Conservation (phyloP, 2,797 vertebrate species). For the Falco concolor region DNA sequence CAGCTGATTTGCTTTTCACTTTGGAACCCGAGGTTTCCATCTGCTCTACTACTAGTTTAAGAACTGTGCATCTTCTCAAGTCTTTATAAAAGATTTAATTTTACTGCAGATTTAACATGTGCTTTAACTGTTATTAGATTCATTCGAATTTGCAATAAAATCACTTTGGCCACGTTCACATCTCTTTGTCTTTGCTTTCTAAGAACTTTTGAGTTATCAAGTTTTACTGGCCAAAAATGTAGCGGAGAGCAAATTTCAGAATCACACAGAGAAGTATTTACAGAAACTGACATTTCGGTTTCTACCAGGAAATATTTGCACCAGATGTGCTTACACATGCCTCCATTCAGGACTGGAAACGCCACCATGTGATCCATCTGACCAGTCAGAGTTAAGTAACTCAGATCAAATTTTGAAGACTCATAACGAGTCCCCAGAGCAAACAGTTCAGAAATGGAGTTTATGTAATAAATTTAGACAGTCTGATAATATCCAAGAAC, state of each 20-base stretch:
- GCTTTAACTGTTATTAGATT: background rate
- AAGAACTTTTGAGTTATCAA: slow-evolving; percentile 40
- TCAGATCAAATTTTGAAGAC: background rate
- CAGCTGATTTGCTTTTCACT: background rate
- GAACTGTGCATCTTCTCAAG: background rate
- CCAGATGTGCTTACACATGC: slow-evolving; percentile 30
- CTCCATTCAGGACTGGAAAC: slow-evolving; percentile 30
- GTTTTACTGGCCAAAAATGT: background rate
- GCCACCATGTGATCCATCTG: background rate
- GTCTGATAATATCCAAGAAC: background rate
- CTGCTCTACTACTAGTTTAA: background rate
- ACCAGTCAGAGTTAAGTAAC: background rate
- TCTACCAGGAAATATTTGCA: slow-evolving; percentile 49
- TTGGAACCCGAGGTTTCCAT: background rate
- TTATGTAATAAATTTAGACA: background rate
- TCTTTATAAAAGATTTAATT: background rate
- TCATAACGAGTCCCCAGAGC: background rate
- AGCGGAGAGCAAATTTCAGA: background rate
- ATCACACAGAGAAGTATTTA: slow-evolving; percentile 21
- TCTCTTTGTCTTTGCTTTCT: slow-evolving; percentile 55
- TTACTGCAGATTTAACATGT: background rate
- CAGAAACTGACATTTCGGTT: slow-evolving; percentile 40
- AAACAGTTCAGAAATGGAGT: background rate
- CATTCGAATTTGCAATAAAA: background rate
- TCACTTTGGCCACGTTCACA: background rate